Base-by-base conservation (phyloP, 2,113 vertebrate genomes). In the Talpa occidentalis region DNA sequence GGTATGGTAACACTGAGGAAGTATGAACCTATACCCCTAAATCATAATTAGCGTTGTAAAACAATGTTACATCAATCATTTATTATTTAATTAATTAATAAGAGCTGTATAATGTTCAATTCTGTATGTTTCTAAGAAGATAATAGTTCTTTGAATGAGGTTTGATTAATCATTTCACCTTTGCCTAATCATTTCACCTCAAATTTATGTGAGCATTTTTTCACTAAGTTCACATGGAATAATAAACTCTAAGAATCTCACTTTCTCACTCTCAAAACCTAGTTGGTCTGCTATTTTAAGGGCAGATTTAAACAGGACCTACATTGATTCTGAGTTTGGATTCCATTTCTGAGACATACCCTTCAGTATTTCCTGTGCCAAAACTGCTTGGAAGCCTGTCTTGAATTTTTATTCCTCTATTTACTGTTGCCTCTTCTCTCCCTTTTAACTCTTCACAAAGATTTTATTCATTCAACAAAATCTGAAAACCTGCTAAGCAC, bases 161-260 rank as follows among this genome's bases (percentile, higher is more conserved):
- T 54, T 28, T 52, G 12, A 56, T 5, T 76, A 77, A 37, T 0
- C 37, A 35, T 19, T 19, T 56, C 62, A 62, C n/a, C n/a, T n/a
- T n/a, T 26, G 64, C 26, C 35, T 40, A 32, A 66, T 52, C 19
- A 28, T 1, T 6, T 77, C 15, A 54, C 52, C n/a, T n/a, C 8
- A 59, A 67, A 52, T 87, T 64, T 83, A n/a, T 17, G 24, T 66
- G 21, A 37, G 6, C 59, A 54, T 73, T 92, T 92, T 89, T 82
- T 72, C 32, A 30, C 16, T 8, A 62, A 52, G 7, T n/a, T 95
- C 40, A 79, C 37, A 52, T n/a, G 16, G 7, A 10, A 93, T 17
- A 88, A 88, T 77, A 76, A 90, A 88, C 21, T 79, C n/a, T 83
- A 79, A 83, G 76, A 60, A 66, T n/a, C 28, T 64, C 60, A 64